Conservation (phyloP, 2,888 invertebrate species). For the Erynnis tages region DNA sequence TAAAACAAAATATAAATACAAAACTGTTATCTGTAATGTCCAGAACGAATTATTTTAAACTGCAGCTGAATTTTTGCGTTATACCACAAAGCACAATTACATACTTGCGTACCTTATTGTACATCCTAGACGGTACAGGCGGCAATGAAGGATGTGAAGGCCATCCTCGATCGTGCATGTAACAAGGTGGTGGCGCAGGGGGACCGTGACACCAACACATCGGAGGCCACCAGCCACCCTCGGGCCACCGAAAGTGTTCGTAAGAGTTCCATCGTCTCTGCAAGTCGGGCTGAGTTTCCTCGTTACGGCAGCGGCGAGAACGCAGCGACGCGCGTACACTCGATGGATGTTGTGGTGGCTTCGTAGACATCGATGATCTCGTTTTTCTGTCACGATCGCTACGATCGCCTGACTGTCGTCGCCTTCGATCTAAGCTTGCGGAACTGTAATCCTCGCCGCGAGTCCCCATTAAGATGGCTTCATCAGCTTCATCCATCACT, state of each 20-base stretch:
- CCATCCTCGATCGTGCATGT: constrained; percentile 73
- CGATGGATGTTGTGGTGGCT: constrained; percentile 72
- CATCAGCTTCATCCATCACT: constrained; percentile 55
- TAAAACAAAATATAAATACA: neutral
- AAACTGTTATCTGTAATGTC: no score
- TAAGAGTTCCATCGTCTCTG: constrained; percentile 78
- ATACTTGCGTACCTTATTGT: constrained; percentile 60
- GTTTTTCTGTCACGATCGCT: constrained; percentile 85
- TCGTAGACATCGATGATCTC: constrained; percentile 81
- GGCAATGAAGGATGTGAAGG: constrained; percentile 74
- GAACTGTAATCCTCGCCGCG: constrained; percentile 62
- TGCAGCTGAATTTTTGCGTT: neutral
- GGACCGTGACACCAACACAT: constrained; percentile 76
- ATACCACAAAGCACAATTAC: neutral
- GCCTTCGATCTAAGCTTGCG: constrained; percentile 81
- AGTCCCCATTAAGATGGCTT: constrained; percentile 50
- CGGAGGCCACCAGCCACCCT: constrained; percentile 74
- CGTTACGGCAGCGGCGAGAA: constrained; percentile 60
- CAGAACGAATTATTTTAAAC: no score
- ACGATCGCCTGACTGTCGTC: constrained; percentile 73
- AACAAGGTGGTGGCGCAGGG: constrained; percentile 70
- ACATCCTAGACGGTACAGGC: constrained; percentile 55
- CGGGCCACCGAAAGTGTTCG: constrained; percentile 83
- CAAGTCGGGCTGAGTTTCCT: constrained; percentile 67
- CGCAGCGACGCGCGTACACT: constrained; percentile 68